Conservation (phyloP, 2,888 invertebrate genomes). For the Lasioglossum malachurum region DNA sequence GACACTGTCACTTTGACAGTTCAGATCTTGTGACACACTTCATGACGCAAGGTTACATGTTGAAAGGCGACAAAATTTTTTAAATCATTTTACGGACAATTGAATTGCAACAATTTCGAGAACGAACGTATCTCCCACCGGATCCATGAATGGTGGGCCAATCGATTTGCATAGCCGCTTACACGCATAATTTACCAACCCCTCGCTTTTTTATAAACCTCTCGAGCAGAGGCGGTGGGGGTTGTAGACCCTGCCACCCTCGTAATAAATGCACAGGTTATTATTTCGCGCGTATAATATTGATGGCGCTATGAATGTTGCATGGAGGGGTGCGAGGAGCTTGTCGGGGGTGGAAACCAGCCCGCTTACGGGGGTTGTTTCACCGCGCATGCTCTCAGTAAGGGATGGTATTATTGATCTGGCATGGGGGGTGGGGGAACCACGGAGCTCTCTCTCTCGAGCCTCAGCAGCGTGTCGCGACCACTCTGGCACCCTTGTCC, state of each 20-base stretch:
- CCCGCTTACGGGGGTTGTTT: slow-evolving; percentile 62
- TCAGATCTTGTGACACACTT: background rate
- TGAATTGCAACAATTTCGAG: background rate
- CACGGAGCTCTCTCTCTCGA: slow-evolving; percentile 71
- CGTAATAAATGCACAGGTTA: slow-evolving; percentile 84
- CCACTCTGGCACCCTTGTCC: slow-evolving; percentile 62
- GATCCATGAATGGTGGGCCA: slow-evolving; percentile 62
- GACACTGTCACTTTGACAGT: background rate
- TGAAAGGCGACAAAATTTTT: background rate
- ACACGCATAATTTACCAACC: slow-evolving; percentile 79
- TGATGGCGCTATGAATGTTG: slow-evolving; percentile 84
- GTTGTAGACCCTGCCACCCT: slow-evolving; percentile 48
- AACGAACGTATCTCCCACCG: background rate
- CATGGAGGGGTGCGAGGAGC: slow-evolving; percentile 77
- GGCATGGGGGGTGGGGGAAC: slow-evolving; percentile 69
- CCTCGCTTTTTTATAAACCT: slow-evolving; percentile 41
- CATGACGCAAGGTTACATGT: background rate
- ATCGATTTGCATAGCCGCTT: slow-evolving; percentile 81
- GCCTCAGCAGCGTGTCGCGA: slow-evolving; percentile 76
- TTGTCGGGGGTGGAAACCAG: slow-evolving; percentile 75
- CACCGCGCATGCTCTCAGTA: slow-evolving; percentile 78
- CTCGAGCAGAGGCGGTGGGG: slow-evolving; percentile 14
- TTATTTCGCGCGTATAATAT: slow-evolving; percentile 84
- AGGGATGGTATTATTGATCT: slow-evolving; percentile 84
- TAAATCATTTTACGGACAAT: background rate